Conservation (phyloP, 1,140 invertebrate genomes). For the Euwallacea similis region DNA sequence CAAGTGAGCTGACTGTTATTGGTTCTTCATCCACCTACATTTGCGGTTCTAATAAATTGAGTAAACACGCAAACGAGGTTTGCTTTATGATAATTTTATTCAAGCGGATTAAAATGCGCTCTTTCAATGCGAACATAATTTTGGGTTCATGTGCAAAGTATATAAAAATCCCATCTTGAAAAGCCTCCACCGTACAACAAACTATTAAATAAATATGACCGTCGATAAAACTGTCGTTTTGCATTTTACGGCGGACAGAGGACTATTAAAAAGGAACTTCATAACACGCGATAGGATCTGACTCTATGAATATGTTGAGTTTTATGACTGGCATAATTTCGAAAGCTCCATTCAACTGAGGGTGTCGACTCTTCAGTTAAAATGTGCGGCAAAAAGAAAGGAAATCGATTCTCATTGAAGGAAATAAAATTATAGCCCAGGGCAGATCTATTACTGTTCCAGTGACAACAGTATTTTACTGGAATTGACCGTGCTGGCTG, state of each 20-base stretch:
- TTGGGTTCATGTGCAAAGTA: background rate
- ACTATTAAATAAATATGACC: constrained; percentile 11
- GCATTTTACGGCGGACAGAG: background rate
- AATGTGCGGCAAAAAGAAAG: background rate
- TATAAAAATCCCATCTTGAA: background rate
- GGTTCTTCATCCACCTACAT: background rate
- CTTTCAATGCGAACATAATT: background rate
- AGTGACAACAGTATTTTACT: constrained; percentile 29
- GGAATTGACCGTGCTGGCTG: constrained; percentile 25
- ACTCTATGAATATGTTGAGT: constrained; percentile 1
- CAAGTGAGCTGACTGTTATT: background rate
- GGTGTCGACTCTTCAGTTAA: background rate
- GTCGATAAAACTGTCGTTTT: constrained; percentile 5
- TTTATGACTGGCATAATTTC: constrained; percentile 2
- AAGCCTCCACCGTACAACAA: background rate
- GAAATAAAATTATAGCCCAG: constrained; percentile 26
- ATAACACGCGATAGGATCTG: constrained; percentile 1
- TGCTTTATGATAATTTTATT: background rate
- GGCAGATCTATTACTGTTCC: constrained; percentile 30
- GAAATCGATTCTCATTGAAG: background rate
- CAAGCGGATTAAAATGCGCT: background rate
- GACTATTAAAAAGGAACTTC: constrained; percentile 11
- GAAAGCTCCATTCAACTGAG: background rate
- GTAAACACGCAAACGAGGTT: background rate
- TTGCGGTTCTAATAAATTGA: background rate